These are phyloP conservation scores for Drosophila parthenogenetica DNA, from an alignment of 2,888 invertebrate genomes.

Conservation along the genomic window DNA sequence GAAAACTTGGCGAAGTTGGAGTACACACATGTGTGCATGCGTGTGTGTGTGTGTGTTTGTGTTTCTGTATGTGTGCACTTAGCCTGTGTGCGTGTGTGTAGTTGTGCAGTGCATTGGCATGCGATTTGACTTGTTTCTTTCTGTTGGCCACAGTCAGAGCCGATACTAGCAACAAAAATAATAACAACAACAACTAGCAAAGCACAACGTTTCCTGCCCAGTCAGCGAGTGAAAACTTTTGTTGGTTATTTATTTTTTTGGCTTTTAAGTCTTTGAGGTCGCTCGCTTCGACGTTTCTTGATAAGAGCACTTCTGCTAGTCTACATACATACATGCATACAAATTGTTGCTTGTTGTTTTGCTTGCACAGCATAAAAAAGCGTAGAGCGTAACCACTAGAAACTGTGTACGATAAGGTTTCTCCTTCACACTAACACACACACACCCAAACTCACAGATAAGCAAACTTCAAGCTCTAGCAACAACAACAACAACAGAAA, in stretches of 20 bases:
- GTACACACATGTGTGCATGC: conserved; percentile 18
- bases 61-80: background rate
- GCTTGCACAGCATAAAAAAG: conserved; percentile 66
- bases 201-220: conserved; percentile 69
- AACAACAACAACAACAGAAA: conserved; percentile 9
- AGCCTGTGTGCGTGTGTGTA: conserved; percentile 13
- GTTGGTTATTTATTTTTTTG: conserved; percentile 48
- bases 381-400: conserved; percentile 33
- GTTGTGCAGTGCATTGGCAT: conserved; percentile 76
- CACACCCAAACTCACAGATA: conserved; percentile 33
- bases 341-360: conserved; percentile 46
- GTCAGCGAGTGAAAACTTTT: conserved; percentile 64
- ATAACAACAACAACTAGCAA: conserved; percentile 41
- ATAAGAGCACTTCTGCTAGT: conserved; percentile 57
- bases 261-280: conserved; percentile 74
- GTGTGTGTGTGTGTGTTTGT: background rate
- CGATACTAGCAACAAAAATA: conserved; percentile 38
- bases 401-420: conserved; percentile 62
- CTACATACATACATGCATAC: conserved; percentile 39
- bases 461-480: conserved; percentile 34
- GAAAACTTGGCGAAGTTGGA: conserved; percentile 68
- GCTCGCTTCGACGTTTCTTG: conserved; percentile 48
- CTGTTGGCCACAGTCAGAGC: conserved; percentile 31
- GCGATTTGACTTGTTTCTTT: conserved; percentile 76
- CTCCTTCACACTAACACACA: conserved; percentile 21